A percentile compares a stretch with the other conserved stretches of the same genome.
Evolutionary conservation across 2,888 invertebrate genomes (phyloP).

Genomic region (Auanema sp.): DNA sequence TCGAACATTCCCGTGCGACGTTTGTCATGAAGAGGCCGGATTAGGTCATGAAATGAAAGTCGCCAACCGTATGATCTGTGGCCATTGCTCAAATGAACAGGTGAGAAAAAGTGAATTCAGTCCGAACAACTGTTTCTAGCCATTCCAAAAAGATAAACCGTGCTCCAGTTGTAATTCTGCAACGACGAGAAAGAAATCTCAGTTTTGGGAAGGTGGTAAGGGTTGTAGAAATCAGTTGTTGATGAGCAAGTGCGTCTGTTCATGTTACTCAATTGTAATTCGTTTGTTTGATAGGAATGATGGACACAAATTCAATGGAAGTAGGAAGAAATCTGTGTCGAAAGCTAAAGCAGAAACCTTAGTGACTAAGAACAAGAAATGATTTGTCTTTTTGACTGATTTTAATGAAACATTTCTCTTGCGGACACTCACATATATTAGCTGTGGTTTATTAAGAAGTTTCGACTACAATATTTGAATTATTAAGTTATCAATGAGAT

Average conservation of each 20-base stretch:
- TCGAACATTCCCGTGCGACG: constrained; percentile 27
- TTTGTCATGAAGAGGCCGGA: constrained; percentile 23
- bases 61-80: constrained; percentile 68
- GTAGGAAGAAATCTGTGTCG: neutral
- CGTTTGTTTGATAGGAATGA: neutral
- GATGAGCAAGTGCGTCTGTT: constrained; percentile 64
- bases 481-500: no score
- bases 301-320: constrained; percentile 3
- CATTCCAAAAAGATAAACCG: constrained; percentile 23
- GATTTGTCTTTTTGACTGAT: neutral
- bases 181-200: constrained; percentile 36
- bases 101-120: constrained; percentile 42
- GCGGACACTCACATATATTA: neutral
- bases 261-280: no score
- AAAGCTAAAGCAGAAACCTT: neutral
- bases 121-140: constrained; percentile 19
- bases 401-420: neutral
- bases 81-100: constrained; percentile 68
- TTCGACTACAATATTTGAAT: neutral
- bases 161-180: constrained; percentile 27
- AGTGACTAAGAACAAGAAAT: constrained; percentile 1
- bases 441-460: neutral
- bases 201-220: constrained; percentile 68
- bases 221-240: constrained; percentile 66
- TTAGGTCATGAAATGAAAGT: constrained; percentile 49